These are phyloP conservation scores for Uropsilus gracilis DNA, from an alignment of 2,113 vertebrate species.

Conservation along the genomic window DNA sequence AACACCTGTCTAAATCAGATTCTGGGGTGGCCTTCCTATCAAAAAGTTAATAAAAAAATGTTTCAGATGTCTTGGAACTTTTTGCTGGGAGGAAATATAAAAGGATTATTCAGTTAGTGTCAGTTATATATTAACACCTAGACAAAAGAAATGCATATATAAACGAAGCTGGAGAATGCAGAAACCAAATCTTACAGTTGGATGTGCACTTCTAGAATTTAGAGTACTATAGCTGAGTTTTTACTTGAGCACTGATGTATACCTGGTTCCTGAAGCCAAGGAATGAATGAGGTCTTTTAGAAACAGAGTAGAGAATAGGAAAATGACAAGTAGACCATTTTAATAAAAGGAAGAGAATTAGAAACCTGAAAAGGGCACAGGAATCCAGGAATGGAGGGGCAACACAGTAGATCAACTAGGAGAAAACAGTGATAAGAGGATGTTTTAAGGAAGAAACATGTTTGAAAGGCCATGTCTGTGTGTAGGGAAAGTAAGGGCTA, in stretches of 20 bases:
- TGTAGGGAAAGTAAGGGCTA: neutral
- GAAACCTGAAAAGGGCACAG: neutral
- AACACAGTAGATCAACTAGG: neutral
- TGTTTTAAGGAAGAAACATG: neutral
- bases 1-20: neutral
- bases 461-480: neutral
- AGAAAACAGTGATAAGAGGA: neutral
- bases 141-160: neutral
- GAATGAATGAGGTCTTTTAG: no score
- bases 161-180: no score
- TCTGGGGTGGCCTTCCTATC: neutral
- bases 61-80: neutral
- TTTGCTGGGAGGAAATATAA: neutral
- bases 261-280: no score
- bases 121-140: neutral
- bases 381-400: neutral
- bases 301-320: neutral
- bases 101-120: neutral
- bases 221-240: no score
- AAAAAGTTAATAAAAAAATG: neutral
- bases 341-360: neutral
- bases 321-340: neutral
- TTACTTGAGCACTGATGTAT: no score
- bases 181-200: no score
- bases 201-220: neutral